Base-by-base conservation (phyloP, 2,113 vertebrate species). In the Lophochroa leadbeateri region DNA sequence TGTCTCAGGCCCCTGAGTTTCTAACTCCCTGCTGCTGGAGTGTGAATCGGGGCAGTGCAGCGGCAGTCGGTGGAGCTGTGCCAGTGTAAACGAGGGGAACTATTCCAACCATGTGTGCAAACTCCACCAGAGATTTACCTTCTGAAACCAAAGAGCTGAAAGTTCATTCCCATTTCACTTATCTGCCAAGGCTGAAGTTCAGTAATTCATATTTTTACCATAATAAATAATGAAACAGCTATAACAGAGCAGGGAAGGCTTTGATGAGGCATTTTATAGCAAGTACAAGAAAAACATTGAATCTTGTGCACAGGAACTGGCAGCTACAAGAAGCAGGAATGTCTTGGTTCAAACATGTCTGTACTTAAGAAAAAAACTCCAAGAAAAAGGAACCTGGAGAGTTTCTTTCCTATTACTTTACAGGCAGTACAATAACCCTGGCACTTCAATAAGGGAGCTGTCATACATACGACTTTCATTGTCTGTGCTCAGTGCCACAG, bases 91-190 rank as follows among this genome's bases (percentile, higher is more conserved):
- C 1, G 28, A 60, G n/a, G 28, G 83, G 88, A 96, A 75, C 77
- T 88, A 94, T 91, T 94, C 90, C 92, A 93, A 79, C 88, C 94
- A 87, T 82, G 80, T 86, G 77, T 92, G 92, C 88, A 91, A 78
- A 91, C 92, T 95, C 57, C 70, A 88, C 87, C n/a, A 82, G 83
- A 96, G 88, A 79, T 88, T 93, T 94, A 97, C 94, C 81, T 95
- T 92, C 80, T 87, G 86, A 96, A 93, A 95, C 57, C 57, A 58
- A 84, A 71, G 52, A 95, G 74, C 84, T 88, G 70, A 94, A 93
- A 94, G 71, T 95, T 96, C 75, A 78, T 88, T 93, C 79, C 82
- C 24, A 12, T 86, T 96, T 92, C 90, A 86, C 31, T 96, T 92
- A 90, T 75, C 86, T 96, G 95, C 86, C 94, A 94, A 89, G 58